phyloP scores from a whole-genome alignment of 2,113 vertebrate genomes.

The Lophura nycthemera region DNA sequence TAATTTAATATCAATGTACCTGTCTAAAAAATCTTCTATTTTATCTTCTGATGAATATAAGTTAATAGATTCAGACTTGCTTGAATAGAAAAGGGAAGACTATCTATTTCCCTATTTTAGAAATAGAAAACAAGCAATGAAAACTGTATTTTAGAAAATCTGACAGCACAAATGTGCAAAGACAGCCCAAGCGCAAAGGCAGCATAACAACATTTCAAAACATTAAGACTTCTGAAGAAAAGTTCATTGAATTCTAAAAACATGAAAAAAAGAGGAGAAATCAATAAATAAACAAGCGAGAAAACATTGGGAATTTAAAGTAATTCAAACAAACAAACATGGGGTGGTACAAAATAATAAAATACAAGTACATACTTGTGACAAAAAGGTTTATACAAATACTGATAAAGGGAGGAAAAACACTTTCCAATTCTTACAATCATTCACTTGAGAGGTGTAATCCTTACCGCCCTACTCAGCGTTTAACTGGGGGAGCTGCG shows the following conservation, averaged over 20 bases:
- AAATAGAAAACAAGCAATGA: not conserved
- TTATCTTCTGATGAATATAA: rapidly evolving
- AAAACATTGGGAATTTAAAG: rapidly evolving
- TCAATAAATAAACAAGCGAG: rapidly evolving
- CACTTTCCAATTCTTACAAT: rapidly evolving
- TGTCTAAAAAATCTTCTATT: rapidly evolving
- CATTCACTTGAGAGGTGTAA: rapidly evolving
- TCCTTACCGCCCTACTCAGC: rapidly evolving
- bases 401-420: rapidly evolving
- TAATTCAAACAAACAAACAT: rapidly evolving
- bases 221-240: rapidly evolving
- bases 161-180: not conserved
- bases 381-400: rapidly evolving
- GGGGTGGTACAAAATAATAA: rapidly evolving
- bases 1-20: rapidly evolving
- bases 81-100: rapidly evolving
- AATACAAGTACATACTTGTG: rapidly evolving
- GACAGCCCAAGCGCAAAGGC: rapidly evolving
- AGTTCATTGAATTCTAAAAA: rapidly evolving
- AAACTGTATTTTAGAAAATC: rapidly evolving
- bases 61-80: rapidly evolving
- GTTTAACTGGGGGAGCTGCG: rapidly evolving
- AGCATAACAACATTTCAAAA: rapidly evolving
- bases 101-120: not conserved
- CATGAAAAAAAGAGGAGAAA: rapidly evolving